Conservation (phyloP, 2,888 invertebrate species). For the Eudasyphora cyanicolor region DNA sequence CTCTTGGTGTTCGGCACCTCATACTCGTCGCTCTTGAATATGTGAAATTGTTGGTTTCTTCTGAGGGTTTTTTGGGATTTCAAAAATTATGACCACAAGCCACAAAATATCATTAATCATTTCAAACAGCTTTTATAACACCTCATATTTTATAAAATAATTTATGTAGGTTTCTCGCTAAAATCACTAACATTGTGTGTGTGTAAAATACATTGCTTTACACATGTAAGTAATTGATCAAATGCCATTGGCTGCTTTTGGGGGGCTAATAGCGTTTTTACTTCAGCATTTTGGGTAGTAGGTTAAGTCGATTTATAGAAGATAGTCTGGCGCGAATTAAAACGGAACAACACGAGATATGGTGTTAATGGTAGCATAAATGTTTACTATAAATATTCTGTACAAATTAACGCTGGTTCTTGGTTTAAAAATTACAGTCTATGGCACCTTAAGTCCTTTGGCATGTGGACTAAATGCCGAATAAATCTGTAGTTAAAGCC, state of each 20-base stretch:
- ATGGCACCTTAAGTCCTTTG: too few species aligned
- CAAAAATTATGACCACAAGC: slow-evolving; percentile 30
- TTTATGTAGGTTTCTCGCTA: slow-evolving; percentile 12
- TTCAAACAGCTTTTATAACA: slow-evolving; percentile 33
- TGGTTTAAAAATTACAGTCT: too few species aligned
- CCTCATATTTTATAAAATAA: slow-evolving; percentile 39
- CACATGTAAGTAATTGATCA: background rate
- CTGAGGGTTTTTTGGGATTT: background rate
- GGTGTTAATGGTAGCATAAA: too few species aligned
- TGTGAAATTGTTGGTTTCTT: background rate
- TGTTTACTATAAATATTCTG: too few species aligned
- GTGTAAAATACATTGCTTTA: slow-evolving; percentile 5
- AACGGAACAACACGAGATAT: too few species aligned
- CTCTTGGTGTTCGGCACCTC: background rate
- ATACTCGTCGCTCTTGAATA: background rate
- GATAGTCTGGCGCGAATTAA: too few species aligned
- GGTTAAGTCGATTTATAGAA: too few species aligned
- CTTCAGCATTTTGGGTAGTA: too few species aligned
- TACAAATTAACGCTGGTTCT: too few species aligned
- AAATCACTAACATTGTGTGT: slow-evolving; percentile 17
- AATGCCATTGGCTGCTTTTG: background rate
- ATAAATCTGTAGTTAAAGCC: too few species aligned
- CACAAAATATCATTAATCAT: slow-evolving; percentile 37
- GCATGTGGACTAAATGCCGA: too few species aligned
- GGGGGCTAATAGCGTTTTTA: too few species aligned